Conservation (phyloP, 2,113 vertebrate species). For the Sinocyclocheilus anshuiensis region DNA sequence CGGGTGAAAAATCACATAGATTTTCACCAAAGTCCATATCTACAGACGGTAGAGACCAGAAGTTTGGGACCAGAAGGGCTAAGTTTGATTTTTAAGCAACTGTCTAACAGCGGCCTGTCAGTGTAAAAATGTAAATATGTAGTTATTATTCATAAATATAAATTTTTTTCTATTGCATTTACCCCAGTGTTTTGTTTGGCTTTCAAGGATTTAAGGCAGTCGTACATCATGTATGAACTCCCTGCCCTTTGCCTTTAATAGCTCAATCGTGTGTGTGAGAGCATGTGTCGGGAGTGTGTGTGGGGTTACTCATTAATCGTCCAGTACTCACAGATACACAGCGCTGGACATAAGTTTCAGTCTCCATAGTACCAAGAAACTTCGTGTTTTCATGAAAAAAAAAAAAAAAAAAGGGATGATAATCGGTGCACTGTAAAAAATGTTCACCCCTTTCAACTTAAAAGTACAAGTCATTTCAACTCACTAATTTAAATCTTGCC, state of each 20-base stretch:
- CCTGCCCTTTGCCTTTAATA: conserved; percentile 7
- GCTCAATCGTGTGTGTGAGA: not conserved
- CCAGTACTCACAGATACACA: not conserved
- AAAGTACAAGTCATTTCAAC: too few species aligned
- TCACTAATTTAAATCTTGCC: too few species aligned
- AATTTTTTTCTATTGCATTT: not conserved
- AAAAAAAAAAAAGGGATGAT: too few species aligned
- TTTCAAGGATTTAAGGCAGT: not conserved
- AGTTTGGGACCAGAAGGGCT: too few species aligned
- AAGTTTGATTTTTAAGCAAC: too few species aligned
- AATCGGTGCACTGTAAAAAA: too few species aligned
- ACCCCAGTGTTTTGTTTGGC: not conserved
- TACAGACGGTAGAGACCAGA: not conserved
- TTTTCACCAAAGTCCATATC: not conserved
- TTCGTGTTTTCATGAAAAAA: too few species aligned
- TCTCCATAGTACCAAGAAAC: not conserved
- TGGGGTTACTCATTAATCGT: conserved; percentile 26
- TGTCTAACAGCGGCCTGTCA: not conserved
- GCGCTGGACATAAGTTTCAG: not conserved
- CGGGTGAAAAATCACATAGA: not conserved
- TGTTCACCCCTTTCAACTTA: too few species aligned
- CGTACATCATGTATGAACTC: not conserved
- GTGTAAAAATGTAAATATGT: not conserved
- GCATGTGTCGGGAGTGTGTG: not conserved
- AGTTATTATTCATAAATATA: not conserved